These are phyloP conservation scores for Campylorhamphus procurvoides DNA, from an alignment of 2,113 vertebrate species.

Conservation along the genomic window DNA sequence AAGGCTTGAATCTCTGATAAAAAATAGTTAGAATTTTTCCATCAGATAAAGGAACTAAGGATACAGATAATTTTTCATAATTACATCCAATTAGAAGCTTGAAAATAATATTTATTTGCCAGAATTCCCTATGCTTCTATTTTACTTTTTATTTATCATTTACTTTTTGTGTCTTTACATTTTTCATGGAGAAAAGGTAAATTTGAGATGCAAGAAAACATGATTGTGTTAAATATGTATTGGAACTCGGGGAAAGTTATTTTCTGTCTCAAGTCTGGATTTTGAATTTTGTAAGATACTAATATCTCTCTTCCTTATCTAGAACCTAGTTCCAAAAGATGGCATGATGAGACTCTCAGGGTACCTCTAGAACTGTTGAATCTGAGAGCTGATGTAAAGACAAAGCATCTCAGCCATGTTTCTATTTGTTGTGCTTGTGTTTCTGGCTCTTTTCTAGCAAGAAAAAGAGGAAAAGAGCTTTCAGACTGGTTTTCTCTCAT, in stretches of 20 bases:
- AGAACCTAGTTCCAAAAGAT: not conserved
- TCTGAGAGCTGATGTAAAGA: not conserved
- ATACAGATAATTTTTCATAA: not conserved
- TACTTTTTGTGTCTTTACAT: not conserved
- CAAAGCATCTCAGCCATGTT: not conserved
- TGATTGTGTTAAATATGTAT: not conserved
- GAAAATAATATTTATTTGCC: not conserved
- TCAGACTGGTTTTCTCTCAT: not conserved
- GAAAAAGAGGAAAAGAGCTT: not conserved
- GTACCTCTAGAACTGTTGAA: not conserved
- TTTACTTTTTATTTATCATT: not conserved
- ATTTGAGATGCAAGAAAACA: not conserved
- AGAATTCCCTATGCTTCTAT: not conserved
- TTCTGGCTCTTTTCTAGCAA: not conserved
- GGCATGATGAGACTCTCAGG: not conserved
- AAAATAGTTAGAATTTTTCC: not conserved
- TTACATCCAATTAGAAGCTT: not conserved
- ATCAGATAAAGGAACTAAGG: not conserved
- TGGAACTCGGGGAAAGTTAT: not conserved
- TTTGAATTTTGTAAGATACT: not conserved
- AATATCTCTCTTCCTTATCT: not conserved
- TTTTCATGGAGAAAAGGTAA: not conserved
- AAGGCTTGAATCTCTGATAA: not conserved
- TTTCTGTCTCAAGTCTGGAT: not conserved
- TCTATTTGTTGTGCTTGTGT: not conserved